Evolutionary conservation across 2,888 invertebrate species (phyloP).

Genomic region (Ptychoptera contaminata): DNA sequence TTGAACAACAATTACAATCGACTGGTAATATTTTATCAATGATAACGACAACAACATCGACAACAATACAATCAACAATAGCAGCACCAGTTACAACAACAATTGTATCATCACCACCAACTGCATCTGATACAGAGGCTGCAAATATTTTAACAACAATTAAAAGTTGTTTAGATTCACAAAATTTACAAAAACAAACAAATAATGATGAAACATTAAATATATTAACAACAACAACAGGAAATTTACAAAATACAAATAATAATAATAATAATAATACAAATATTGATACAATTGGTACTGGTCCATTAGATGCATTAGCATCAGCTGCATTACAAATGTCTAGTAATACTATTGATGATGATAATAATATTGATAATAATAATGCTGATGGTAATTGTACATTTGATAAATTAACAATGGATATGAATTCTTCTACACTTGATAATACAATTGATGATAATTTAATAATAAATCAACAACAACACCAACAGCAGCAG

Average conservation of each 20-base stretch:
- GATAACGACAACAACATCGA: background rate
- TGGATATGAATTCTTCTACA: no score
- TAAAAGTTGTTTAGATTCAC: constrained; percentile 16
- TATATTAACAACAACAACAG: background rate
- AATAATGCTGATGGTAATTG: no score
- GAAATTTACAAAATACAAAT: no score
- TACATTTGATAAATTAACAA: background rate
- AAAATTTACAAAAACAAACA: background rate
- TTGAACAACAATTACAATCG: no score
- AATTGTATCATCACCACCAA: constrained; percentile 12
- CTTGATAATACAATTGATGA: no score
- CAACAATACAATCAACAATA: background rate
- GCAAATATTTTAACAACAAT: constrained; percentile 26
- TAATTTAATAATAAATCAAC: no score
- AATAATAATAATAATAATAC: background rate
- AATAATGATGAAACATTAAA: background rate
- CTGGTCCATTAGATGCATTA: constrained; percentile 18
- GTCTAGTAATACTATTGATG: constrained; percentile 10
- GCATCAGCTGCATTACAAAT: constrained; percentile 27
- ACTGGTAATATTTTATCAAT: background rate
- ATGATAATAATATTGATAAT: no score
- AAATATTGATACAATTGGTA: constrained; percentile 4
- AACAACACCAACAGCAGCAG: no score
- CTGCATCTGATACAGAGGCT: constrained; percentile 24
- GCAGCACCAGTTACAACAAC: background rate